These are phyloP conservation scores for Tetanocera ferruginea DNA, from an alignment of 2,888 invertebrate genomes.

Conservation along the genomic window DNA sequence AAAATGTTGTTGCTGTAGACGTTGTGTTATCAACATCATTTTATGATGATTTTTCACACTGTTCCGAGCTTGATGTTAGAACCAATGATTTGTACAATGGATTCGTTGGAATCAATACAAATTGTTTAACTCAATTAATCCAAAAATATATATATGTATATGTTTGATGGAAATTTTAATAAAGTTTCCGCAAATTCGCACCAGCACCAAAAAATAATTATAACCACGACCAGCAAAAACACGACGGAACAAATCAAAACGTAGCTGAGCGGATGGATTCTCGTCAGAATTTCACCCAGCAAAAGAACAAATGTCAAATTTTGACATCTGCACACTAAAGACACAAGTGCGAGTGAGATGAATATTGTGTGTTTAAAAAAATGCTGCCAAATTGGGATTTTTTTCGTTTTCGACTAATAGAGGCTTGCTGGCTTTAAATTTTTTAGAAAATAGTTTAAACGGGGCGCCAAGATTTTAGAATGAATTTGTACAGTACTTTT, in stretches of 20 bases:
- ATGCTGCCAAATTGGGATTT: not conserved
- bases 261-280: not conserved
- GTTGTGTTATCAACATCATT: conserved; percentile 1
- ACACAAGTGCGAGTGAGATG: not conserved
- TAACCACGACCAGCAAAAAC: not conserved
- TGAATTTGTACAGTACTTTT: no score
- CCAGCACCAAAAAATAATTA: not conserved
- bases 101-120: not conserved
- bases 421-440: no score
- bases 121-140: not conserved
- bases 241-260: not conserved
- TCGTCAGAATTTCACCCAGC: not conserved
- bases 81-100: not conserved
- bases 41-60: not conserved
- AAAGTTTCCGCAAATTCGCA: not conserved
- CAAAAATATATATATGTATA: not conserved
- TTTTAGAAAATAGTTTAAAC: no score
- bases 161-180: not conserved
- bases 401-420: not conserved
- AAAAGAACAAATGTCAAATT: conserved; percentile 11
- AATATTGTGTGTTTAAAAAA: not conserved
- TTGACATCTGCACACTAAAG: not conserved
- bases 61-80: not conserved
- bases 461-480: no score
- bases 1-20: not conserved